These are phyloP conservation scores for Zaprionus gabonicus DNA, from an alignment of 1,140 invertebrate genomes.

Conservation along the genomic window DNA sequence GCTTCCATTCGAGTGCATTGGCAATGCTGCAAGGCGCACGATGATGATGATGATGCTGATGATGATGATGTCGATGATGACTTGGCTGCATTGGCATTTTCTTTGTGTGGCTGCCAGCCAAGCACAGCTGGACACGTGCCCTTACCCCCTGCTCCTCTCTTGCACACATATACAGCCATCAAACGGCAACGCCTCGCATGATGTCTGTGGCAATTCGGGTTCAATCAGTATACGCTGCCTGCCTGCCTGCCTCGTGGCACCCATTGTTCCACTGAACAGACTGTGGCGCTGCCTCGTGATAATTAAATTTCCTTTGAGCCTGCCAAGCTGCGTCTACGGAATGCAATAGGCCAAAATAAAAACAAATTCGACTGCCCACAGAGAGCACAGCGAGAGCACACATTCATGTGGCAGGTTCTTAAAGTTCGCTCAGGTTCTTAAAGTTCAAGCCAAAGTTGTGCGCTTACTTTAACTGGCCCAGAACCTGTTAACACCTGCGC, in stretches of 20 bases:
- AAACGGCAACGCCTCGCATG: conserved; percentile 7
- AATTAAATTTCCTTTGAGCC: conserved; percentile 46
- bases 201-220: conserved; percentile 43
- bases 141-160: not conserved
- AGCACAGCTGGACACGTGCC: not conserved
- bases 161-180: not conserved
- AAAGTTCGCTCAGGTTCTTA: not conserved
- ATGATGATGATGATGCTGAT: conserved; percentile 10
- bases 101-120: conserved; percentile 39
- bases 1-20: conserved; percentile 51
- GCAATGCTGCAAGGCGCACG: not conserved
- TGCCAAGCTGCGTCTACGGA: conserved; percentile 9
- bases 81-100: conserved; percentile 43
- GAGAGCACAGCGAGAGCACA: not conserved
- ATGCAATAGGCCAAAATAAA: conserved; percentile 41
- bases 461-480: not conserved
- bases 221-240: conserved; percentile 23
- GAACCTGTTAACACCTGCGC: not conserved
- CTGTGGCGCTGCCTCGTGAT: conserved; percentile 20
- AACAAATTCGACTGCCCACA: conserved; percentile 3
- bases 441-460: not conserved
- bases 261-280: conserved; percentile 16
- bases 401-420: not conserved
- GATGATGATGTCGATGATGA: conserved; percentile 16
- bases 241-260: conserved; percentile 14